These are phyloP conservation scores for Periophthalmodon schlosseri DNA, from an alignment of 2,113 vertebrate genomes.

Conservation along the genomic window DNA sequence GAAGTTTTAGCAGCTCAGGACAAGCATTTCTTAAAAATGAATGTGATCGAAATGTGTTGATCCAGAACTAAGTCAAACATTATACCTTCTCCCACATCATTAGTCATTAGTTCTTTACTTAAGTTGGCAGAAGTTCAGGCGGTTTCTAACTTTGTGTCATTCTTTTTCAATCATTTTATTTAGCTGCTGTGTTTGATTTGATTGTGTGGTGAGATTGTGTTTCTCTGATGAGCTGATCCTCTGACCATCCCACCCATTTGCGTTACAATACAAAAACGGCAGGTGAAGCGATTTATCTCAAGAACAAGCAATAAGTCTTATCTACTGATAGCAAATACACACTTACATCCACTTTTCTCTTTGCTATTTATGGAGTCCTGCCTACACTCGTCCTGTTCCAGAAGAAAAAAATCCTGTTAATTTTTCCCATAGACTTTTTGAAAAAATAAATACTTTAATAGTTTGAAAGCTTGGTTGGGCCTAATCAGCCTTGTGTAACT, in stretches of 20 bases:
- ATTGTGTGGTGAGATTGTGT: neutral
- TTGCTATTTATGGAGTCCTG: too few relatives aligned
- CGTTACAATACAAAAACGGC: too few relatives aligned
- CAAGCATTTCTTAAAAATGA: neutral
- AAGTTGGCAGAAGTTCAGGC: neutral
- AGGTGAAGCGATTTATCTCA: neutral
- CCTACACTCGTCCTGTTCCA: too few relatives aligned
- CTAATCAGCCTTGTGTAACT: too few relatives aligned
- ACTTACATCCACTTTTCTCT: too few relatives aligned
- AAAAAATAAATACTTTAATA: too few relatives aligned
- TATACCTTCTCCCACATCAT: neutral
- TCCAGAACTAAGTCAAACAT: neutral
- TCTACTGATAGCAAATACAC: too few relatives aligned
- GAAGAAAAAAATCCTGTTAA: too few relatives aligned
- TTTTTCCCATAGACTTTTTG: too few relatives aligned
- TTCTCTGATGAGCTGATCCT: neutral
- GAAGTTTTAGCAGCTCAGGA: slow-evolving; percentile 25
- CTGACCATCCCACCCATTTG: too few relatives aligned
- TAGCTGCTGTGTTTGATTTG: neutral
- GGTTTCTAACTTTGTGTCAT: neutral
- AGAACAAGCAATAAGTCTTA: neutral
- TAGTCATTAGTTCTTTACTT: neutral
- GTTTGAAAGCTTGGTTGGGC: neutral
- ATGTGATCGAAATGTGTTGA: neutral
- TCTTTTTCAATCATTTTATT: neutral